Conservation (phyloP, 2,888 invertebrate species). For the Conomelus anceps region DNA sequence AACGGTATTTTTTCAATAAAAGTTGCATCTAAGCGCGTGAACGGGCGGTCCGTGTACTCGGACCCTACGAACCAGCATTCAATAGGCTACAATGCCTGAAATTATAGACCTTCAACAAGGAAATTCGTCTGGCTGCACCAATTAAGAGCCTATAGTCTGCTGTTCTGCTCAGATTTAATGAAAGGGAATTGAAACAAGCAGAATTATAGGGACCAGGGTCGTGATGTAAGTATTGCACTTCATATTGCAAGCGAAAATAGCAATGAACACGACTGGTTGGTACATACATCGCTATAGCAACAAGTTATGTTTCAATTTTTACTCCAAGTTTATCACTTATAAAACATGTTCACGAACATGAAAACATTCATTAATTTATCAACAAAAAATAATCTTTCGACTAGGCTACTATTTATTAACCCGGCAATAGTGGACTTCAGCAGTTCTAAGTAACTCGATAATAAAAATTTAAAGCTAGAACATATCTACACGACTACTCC, state of each 20-base stretch:
- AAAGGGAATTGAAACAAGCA: neutral
- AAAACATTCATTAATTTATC: neutral
- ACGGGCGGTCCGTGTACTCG: too few relatives aligned
- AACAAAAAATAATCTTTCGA: neutral
- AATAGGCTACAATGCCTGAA: neutral
- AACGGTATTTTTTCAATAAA: too few relatives aligned
- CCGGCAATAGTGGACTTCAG: neutral
- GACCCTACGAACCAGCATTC: neutral
- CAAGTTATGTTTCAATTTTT: neutral
- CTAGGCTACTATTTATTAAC: neutral
- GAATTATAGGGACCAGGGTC: neutral
- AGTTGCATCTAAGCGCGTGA: too few relatives aligned
- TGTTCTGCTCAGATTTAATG: neutral
- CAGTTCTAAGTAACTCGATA: neutral
- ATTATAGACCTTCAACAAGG: neutral
- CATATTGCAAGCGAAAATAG: neutral
- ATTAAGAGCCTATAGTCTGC: neutral
- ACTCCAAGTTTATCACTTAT: neutral
- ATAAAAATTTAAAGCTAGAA: too few relatives aligned
- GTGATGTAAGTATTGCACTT: neutral
- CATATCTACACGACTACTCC: too few relatives aligned
- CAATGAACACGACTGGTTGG: neutral
- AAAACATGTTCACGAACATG: neutral
- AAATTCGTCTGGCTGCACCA: neutral
- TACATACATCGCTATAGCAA: neutral